Evolutionary conservation across 2,113 vertebrate genomes (phyloP).

Genomic region (Cephalopholis sonnerati): DNA sequence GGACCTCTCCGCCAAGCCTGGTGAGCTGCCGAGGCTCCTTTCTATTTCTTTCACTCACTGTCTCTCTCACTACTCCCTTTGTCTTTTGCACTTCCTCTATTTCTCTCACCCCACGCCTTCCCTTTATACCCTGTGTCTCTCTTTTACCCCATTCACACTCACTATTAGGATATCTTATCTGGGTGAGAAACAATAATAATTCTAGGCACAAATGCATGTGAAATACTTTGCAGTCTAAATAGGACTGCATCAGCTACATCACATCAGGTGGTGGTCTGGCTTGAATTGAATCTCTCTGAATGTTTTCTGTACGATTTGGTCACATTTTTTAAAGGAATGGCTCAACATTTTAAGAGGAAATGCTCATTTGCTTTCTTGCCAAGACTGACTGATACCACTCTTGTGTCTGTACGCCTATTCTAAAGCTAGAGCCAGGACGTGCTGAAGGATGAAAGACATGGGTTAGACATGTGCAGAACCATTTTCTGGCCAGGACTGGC

Average conservation of each 20-base stretch:
- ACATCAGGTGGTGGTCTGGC: not conserved
- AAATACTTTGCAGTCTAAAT: not conserved
- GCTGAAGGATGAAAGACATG: no score
- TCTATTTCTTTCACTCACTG: constrained; percentile 51
- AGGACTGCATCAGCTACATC: not conserved
- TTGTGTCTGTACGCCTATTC: not conserved
- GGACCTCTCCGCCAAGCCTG: constrained; percentile 64
- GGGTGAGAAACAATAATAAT: not conserved
- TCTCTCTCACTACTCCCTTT: constrained; percentile 25
- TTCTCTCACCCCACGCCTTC: constrained; percentile 1
- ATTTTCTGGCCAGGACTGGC: no score
- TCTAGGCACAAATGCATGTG: not conserved
- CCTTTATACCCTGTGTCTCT: constrained; percentile 8
- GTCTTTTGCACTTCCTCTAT: constrained; percentile 33
- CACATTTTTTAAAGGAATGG: not conserved
- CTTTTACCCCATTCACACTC: constrained; percentile 4
- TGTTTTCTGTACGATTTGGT: not conserved
- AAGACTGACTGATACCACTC: not conserved
- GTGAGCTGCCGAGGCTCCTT: constrained; percentile 53
- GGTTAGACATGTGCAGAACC: no score
- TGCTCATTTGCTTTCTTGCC: not conserved
- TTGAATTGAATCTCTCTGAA: not conserved
- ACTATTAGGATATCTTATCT: not conserved
- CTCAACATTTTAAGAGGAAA: not conserved
- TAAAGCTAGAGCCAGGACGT: not conserved